Evolutionary conservation across 2,888 invertebrate species (phyloP), one percentile per base, ranked within the genome.

Genomic region (Drosophila nr. perissopoda): DNA sequence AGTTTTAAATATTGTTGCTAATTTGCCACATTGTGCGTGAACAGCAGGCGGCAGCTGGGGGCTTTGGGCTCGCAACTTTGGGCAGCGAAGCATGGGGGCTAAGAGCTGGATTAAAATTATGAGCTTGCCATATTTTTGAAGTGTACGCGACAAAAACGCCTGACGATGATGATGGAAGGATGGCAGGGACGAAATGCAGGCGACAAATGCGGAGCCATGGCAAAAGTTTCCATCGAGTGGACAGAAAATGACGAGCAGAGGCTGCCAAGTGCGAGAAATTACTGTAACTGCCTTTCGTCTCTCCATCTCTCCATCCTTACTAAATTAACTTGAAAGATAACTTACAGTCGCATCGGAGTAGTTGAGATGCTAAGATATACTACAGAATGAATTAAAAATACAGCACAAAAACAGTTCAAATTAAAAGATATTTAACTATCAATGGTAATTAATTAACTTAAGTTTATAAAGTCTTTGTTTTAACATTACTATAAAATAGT

Each of bases 1-100:
- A 88, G 82, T 88, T 86, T 86, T 82, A 85, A 85, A 86, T 85
- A 88, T 86, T 87, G 86, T 87, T 83, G 85, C 87, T 86, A 86
- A 86, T 86, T 86, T 87, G 87, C 85, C 84, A 88, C 84, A 85
- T 85, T 85, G 84, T 90, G 90, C 90, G 84, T 83, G 80, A 79
- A 79, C 76, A 79, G 80, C 74, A 68, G 61, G 38, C 57, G 61
- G 21, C 36, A 48, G 42, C 21, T 29, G 53, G 31, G n/a, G 27
- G 18, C 31, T 3, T 33, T 29, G 42, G 11, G 40, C 29, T 29
- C 48, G n/a, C 11, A 21, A 18, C 40, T 16, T 58, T 29, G n/a
- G 18, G 16, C 27, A 21, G 21, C 11, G n/a, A 18, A 18, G 49
- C 21, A 51, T 61, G 10, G 38, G 13, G 31, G 7, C 25, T 3